phyloP scores from a whole-genome alignment of 2,888 invertebrate species.

The Cosmia trapezina region DNA sequence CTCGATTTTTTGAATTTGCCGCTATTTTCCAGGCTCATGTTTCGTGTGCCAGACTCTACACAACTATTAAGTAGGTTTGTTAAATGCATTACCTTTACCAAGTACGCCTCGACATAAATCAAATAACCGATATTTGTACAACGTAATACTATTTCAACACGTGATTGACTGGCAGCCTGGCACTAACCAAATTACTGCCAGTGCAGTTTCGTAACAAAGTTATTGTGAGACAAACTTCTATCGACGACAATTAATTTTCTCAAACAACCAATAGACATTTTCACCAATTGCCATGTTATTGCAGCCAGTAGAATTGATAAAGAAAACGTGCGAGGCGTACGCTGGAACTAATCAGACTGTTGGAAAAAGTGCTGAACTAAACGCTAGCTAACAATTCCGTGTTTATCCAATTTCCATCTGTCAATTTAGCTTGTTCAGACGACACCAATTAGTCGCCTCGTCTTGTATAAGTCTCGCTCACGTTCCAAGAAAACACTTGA shows the following conservation, averaged over 20 bases:
- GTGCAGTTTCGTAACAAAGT: slow-evolving; percentile 45
- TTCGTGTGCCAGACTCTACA: too few species aligned
- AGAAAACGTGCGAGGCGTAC: slow-evolving; percentile 31
- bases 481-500: slow-evolving; percentile 19
- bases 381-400: slow-evolving; percentile 17
- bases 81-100: neutral
- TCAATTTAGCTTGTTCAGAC: slow-evolving; percentile 36
- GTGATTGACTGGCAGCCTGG: slow-evolving; percentile 42
- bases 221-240: slow-evolving; percentile 30
- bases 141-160: slow-evolving; percentile 51
- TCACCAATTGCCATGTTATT: slow-evolving; percentile 36
- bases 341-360: slow-evolving; percentile 19
- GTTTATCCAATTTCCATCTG: slow-evolving; percentile 36
- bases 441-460: slow-evolving; percentile 39
- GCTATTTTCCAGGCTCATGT: too few species aligned
- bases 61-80: too few species aligned
- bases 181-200: slow-evolving; percentile 55
- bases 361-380: slow-evolving; percentile 24
- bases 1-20: too few species aligned
- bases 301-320: slow-evolving; percentile 22
- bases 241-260: slow-evolving; percentile 39
- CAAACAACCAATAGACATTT: slow-evolving; percentile 31
- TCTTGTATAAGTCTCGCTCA: slow-evolving; percentile 22
- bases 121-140: slow-evolving; percentile 33
- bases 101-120: slow-evolving; percentile 34